Evolutionary conservation across 2,888 invertebrate genomes (phyloP).

Genomic region (Incurvaria masculella): DNA sequence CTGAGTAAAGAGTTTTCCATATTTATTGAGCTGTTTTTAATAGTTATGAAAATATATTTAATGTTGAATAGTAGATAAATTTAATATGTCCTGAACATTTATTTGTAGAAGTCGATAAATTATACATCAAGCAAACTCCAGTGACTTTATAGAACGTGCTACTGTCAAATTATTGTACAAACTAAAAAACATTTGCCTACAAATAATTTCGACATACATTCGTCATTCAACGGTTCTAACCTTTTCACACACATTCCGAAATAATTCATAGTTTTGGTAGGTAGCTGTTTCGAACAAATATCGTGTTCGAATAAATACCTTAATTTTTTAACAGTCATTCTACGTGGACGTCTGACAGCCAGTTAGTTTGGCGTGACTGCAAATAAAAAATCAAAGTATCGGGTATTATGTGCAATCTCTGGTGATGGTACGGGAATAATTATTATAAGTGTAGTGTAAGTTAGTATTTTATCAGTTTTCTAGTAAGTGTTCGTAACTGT

Average conservation of each 20-base stretch:
- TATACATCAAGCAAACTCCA: no score
- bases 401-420: conserved; percentile 84
- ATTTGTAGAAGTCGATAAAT: no score
- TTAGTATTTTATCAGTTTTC: conserved; percentile 17
- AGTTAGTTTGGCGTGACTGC: conserved; percentile 44
- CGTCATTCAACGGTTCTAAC: no score
- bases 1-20: no score
- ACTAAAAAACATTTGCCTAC: no score
- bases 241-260: no score
- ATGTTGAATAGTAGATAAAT: conserved; percentile 1
- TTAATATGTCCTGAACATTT: no score
- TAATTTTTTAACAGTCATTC: conserved; percentile 49
- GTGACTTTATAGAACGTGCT: no score
- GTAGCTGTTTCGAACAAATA: no score
- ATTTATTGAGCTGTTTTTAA: conserved; percentile 3
- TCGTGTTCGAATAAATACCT: conserved; percentile 43
- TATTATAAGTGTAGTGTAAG: conserved; percentile 30
- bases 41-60: conserved; percentile 2
- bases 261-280: no score
- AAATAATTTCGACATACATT: no score
- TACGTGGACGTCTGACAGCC: conserved; percentile 29
- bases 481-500: background rate
- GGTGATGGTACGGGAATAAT: conserved; percentile 63
- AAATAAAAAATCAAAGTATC: conserved; percentile 63
- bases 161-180: no score